Evolutionary conservation across 2,888 invertebrate genomes (phyloP).

Genomic region (Tipula vernalis): DNA sequence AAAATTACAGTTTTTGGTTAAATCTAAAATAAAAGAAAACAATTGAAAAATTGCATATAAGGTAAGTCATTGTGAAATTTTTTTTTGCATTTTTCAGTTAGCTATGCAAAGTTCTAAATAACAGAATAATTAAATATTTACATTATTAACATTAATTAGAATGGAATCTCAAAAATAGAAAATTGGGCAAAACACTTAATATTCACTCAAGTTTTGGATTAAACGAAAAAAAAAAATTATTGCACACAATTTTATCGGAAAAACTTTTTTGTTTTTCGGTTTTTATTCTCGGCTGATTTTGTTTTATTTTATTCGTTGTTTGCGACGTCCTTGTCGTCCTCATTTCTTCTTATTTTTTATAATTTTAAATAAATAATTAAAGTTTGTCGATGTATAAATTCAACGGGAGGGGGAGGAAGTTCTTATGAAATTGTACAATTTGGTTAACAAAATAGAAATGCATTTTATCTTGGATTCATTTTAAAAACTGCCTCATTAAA

Average conservation of each 20-base stretch:
- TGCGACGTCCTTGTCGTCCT: neutral
- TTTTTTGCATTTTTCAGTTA: neutral
- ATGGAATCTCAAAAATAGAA: neutral
- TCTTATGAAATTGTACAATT: no score
- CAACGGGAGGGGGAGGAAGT: neutral
- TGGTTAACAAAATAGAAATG: no score
- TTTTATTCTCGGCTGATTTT: neutral
- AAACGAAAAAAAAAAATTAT: neutral
- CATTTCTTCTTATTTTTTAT: neutral
- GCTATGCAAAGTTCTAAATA: neutral
- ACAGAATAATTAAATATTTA: neutral
- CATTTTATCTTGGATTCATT: no score
- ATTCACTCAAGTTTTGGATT: neutral
- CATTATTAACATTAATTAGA: neutral
- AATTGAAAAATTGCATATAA: neutral
- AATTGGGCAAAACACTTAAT: neutral
- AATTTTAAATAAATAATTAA: neutral
- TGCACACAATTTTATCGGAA: neutral
- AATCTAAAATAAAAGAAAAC: neutral
- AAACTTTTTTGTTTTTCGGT: neutral
- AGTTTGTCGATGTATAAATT: neutral
- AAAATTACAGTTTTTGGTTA: neutral
- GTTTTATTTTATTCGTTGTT: neutral
- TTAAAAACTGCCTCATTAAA: no score
- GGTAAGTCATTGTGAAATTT: neutral